phyloP scores from a whole-genome alignment of 2,113 vertebrate genomes.

The Halichoeres trimaculatus region DNA sequence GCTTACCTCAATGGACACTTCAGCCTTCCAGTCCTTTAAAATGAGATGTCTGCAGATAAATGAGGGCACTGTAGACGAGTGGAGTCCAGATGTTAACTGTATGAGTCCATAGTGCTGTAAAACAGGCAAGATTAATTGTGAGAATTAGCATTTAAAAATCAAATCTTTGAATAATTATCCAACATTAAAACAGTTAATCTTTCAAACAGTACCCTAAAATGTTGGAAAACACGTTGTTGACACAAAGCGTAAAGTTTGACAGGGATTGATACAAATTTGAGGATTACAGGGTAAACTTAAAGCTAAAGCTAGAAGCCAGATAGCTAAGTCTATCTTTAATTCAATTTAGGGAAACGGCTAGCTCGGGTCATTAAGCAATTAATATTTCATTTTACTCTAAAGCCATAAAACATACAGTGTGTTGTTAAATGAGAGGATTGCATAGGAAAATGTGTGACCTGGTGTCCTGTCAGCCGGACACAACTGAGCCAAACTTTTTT shows the following conservation, averaged over 20 bases:
- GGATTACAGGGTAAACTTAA: too few species aligned
- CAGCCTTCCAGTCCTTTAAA: slow-evolving; percentile 40
- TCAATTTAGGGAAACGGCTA: too few species aligned
- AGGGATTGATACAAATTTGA: not conserved
- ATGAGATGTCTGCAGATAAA: slow-evolving; percentile 26
- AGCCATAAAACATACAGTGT: too few species aligned
- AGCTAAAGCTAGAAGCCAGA: too few species aligned
- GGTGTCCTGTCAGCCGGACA: too few species aligned
- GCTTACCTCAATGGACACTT: slow-evolving; percentile 44
- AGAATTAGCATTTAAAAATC: not conserved
- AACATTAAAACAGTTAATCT: slow-evolving; percentile 8
- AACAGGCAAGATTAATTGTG: slow-evolving; percentile 1
- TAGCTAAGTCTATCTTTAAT: too few species aligned
- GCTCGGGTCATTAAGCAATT: too few species aligned
- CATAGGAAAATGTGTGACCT: too few species aligned
- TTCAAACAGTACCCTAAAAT: not conserved
- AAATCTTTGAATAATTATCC: not conserved
- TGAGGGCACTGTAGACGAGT: slow-evolving; percentile 20
- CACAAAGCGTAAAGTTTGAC: not conserved
- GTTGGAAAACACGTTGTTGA: too few species aligned
- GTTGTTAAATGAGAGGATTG: too few species aligned
- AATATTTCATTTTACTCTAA: too few species aligned
- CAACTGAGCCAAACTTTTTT: too few species aligned
- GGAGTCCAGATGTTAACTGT: not conserved
- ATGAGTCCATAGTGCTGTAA: not conserved